phyloP scores from a whole-genome alignment of 2,888 invertebrate species.

The Mongoloraphidia duomilia region DNA sequence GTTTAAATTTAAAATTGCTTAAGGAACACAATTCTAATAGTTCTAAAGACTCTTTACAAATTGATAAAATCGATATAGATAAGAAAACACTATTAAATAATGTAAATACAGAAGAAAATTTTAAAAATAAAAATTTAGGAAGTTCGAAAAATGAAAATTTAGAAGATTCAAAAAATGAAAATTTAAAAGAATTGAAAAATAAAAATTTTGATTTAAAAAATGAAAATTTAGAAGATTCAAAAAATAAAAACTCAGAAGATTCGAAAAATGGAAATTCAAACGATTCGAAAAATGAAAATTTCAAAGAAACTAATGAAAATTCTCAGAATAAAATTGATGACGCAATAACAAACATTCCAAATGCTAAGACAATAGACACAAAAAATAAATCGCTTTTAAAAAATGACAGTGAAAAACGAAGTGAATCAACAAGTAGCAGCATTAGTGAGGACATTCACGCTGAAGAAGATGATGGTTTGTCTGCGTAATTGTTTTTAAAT shows the following conservation, averaged over 20 bases:
- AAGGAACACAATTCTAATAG: too few species aligned
- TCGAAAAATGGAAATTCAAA: constrained; percentile 26
- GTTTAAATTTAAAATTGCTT: too few species aligned
- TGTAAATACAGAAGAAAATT: not conserved
- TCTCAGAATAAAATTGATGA: constrained; percentile 3
- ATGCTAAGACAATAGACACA: too few species aligned
- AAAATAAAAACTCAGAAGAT: too few species aligned
- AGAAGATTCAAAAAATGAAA: constrained; percentile 38
- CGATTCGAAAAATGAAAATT: constrained; percentile 38
- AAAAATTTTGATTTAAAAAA: too few species aligned
- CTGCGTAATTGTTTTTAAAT: too few species aligned
- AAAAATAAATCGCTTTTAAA: too few species aligned
- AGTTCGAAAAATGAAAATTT: not conserved
- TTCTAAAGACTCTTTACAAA: not conserved
- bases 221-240: too few species aligned
- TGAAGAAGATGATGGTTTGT: not conserved
- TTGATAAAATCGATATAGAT: not conserved
- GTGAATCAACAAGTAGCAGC: not conserved
- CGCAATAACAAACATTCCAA: not conserved
- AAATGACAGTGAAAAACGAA: not conserved
- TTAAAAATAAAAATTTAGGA: not conserved
- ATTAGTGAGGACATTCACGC: not conserved
- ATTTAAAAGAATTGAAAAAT: constrained; percentile 26
- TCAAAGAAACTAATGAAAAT: constrained; percentile 13
- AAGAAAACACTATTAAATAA: not conserved